A percentile compares a stretch with the other conserved stretches of the same genome.
phyloP scores from a whole-genome alignment of 2,888 invertebrate species.

The Paralinhomoeus sp. region DNA sequence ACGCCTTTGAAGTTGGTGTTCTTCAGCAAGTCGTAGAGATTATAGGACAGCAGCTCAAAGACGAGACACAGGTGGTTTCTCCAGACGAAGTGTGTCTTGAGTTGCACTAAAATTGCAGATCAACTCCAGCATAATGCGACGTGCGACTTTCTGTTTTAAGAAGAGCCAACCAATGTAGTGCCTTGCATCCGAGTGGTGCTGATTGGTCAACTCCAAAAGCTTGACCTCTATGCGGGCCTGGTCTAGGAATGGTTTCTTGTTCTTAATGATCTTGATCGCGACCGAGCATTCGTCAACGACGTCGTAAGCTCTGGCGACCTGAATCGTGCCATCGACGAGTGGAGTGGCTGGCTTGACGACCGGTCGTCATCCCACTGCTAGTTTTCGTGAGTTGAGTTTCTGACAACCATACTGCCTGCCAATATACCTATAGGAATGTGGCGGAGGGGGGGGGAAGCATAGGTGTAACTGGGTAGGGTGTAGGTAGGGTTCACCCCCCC shows the following conservation, averaged over 20 bases:
- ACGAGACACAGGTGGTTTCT: slow-evolving; percentile 98
- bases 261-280: slow-evolving; percentile 98
- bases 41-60: slow-evolving; percentile 97
- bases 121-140: too few relatives aligned
- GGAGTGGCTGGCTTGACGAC: too few relatives aligned
- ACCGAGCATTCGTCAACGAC: slow-evolving; percentile 79
- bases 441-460: too few relatives aligned
- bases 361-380: too few relatives aligned
- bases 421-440: too few relatives aligned
- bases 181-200: slow-evolving; percentile 90
- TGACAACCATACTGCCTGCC: too few relatives aligned
- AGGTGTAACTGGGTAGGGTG: too few relatives aligned
- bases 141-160: too few relatives aligned
- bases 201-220: slow-evolving; percentile 96
- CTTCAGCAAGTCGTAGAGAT: slow-evolving; percentile 90
- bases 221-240: slow-evolving; percentile 99
- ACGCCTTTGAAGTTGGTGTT: slow-evolving; percentile 99
- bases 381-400: too few relatives aligned
- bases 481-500: too few relatives aligned
- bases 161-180: slow-evolving; percentile 86
- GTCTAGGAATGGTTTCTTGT: slow-evolving; percentile 98
- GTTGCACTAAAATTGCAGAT: slow-evolving; percentile 72
- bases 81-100: slow-evolving; percentile 99
- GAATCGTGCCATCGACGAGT: too few relatives aligned
- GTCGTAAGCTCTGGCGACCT: slow-evolving; percentile 4